Conservation (phyloP, 2,113 vertebrate species). For the Oncorhynchus nerka region DNA sequence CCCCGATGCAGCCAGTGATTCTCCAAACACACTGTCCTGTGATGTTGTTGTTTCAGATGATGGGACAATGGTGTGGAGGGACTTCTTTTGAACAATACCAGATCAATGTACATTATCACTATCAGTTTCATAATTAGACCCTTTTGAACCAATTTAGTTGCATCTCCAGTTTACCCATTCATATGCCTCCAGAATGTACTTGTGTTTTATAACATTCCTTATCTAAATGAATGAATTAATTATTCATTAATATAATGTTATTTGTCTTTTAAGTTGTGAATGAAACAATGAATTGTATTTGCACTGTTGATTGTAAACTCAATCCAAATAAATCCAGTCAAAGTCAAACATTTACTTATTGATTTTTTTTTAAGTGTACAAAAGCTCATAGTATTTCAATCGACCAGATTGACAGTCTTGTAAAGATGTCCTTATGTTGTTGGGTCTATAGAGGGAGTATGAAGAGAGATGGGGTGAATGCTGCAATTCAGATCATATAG, state of each 20-base stretch:
- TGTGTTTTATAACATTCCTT: neutral
- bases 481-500: too few species aligned
- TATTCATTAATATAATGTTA: neutral
- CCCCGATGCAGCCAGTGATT: neutral
- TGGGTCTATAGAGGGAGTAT: too few species aligned
- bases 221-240: too few species aligned
- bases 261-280: neutral
- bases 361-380: constrained; percentile 57
- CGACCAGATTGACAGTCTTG: too few species aligned
- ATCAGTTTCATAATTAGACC: neutral
- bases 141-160: neutral
- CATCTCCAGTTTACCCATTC: neutral
- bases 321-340: constrained; percentile 31
- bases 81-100: neutral
- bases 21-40: neutral
- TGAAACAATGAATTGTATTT: neutral
- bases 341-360: constrained; percentile 24
- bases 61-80: neutral
- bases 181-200: neutral
- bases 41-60: neutral
- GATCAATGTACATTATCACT: neutral
- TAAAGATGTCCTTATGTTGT: too few species aligned
- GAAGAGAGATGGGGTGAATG: too few species aligned
- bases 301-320: neutral
- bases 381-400: constrained; percentile 7